Evolutionary conservation across 2,888 invertebrate species (phyloP).

Genomic region (Chorisops tibialis): DNA sequence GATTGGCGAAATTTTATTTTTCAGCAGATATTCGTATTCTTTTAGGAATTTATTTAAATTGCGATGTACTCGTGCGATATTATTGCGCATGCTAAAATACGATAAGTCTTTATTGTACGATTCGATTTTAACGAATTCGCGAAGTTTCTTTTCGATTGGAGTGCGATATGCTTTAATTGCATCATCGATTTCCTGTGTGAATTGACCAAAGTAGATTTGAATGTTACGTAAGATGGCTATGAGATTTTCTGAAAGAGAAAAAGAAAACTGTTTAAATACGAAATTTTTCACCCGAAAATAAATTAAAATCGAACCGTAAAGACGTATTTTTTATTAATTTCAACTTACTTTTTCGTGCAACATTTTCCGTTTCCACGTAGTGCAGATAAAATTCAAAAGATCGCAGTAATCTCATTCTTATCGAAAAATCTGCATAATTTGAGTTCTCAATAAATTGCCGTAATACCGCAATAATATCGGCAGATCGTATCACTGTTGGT

Average conservation of each 20-base stretch:
- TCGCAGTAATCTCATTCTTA: constrained; percentile 72
- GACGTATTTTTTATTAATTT: no score
- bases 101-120: constrained; percentile 92
- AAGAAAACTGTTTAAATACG: not conserved
- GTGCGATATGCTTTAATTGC: constrained; percentile 66
- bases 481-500: constrained; percentile 38
- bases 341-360: constrained; percentile 52
- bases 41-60: constrained; percentile 82
- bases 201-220: constrained; percentile 80
- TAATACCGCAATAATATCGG: constrained; percentile 57
- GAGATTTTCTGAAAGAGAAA: constrained; percentile 43
- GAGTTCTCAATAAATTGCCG: constrained; percentile 81
- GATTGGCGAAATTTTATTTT: constrained; percentile 46
- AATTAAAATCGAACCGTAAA: no score
- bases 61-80: constrained; percentile 83
- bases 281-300: no score
- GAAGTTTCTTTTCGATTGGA: constrained; percentile 88
- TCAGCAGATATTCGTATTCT: constrained; percentile 68
- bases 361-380: constrained; percentile 49
- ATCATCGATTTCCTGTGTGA: constrained; percentile 61
- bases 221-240: constrained; percentile 75
- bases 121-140: constrained; percentile 91
- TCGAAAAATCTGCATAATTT: constrained; percentile 76
- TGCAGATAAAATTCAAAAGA: constrained; percentile 79
- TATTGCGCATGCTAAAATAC: constrained; percentile 88